Conservation (phyloP, 2,888 invertebrate species). For the Stenolophus ochropezus region DNA sequence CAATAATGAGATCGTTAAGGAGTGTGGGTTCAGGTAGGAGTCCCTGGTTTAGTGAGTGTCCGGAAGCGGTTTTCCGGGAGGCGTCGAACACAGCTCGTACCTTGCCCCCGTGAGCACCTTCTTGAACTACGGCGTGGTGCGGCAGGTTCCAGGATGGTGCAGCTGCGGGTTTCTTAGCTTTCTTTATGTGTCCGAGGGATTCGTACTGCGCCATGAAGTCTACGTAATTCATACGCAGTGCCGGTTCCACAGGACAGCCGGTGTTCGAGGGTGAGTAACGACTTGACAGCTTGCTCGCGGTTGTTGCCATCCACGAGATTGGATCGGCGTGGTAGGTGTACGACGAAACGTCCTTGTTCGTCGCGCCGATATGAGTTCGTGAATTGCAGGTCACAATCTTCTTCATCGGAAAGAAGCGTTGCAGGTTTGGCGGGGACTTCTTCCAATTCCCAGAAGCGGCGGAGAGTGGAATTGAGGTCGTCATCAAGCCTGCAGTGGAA, state of each 20-base stretch:
- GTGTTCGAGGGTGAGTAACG: neutral
- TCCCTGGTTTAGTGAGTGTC: neutral
- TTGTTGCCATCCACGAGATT: no score
- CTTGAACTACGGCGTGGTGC: no score
- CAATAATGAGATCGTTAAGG: conserved; percentile 6
- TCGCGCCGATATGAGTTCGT: no score
- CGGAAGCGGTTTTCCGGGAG: no score
- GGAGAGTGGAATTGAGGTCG: neutral
- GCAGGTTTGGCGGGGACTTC: neutral
- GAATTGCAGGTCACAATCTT: neutral
- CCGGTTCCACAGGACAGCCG: neutral
- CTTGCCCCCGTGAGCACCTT: neutral
- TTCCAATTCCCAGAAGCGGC: neutral
- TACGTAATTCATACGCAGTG: neutral
- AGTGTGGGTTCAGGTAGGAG: neutral
- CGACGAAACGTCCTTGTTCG: no score
- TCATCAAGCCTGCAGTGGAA: neutral
- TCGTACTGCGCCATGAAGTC: no score
- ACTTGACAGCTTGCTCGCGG: neutral
- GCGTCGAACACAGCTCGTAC: neutral
- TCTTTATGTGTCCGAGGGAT: neutral
- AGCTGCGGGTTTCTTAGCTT: neutral
- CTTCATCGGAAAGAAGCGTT: neutral
- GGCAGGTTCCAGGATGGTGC: no score
- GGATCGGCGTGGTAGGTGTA: no score